These are phyloP conservation scores for Strigamia crassipes DNA, from an alignment of 2,888 invertebrate species.

Conservation along the genomic window DNA sequence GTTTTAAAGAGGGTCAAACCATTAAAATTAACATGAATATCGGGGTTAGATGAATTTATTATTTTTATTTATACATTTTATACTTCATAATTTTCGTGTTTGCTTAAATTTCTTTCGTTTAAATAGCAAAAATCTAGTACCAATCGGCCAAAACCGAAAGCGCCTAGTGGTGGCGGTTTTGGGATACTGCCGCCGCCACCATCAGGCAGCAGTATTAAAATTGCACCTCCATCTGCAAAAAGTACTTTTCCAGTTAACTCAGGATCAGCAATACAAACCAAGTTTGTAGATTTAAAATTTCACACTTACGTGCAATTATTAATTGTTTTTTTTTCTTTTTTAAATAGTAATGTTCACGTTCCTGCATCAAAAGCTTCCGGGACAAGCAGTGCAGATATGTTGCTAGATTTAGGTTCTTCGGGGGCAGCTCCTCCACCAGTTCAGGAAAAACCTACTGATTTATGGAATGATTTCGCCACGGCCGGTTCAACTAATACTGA, in stretches of 20 bases:
- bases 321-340: not conserved
- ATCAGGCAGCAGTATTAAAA: conserved; percentile 75
- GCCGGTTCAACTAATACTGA: conserved; percentile 57
- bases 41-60: conserved; percentile 67
- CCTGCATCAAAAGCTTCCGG: not conserved
- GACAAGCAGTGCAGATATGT: conserved; percentile 49
- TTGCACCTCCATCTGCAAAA: conserved; percentile 69
- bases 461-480: conserved; percentile 81
- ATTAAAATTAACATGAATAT: conserved; percentile 99
- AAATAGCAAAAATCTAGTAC: conserved; percentile 57
- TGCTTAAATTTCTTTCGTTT: conserved; percentile 20
- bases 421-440: conserved; percentile 43
- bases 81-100: not conserved
- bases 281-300: not conserved
- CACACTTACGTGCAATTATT: not conserved
- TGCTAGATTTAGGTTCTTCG: conserved; percentile 46
- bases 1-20: conserved; percentile 99
- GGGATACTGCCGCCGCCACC: conserved; percentile 80
- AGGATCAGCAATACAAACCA: conserved; percentile 47
- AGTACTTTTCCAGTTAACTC: not conserved
- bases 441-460: conserved; percentile 54
- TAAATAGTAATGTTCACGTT: conserved; percentile 52
- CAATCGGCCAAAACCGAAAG: conserved; percentile 68
- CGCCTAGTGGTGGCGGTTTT: conserved; percentile 58
- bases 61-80: not conserved